Evolutionary conservation across 2,113 vertebrate genomes (phyloP), one percentile per base, ranked within the genome.

Genomic region (Cephalopholis sonnerati): DNA sequence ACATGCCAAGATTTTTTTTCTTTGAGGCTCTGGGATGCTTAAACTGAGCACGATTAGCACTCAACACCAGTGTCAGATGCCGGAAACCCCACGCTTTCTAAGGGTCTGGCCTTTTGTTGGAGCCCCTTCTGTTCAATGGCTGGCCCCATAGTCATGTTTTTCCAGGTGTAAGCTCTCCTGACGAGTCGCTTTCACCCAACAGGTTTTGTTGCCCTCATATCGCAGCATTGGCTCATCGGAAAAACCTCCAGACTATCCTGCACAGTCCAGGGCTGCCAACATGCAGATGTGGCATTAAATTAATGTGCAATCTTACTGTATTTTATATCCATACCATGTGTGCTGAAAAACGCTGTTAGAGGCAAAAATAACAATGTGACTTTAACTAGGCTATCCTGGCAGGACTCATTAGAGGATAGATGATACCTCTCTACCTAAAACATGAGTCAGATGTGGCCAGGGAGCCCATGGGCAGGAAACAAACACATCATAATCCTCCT

Each of bases 401-500:
- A 86, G 74, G 66, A 74, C 66, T 82, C 85, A 91, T 90, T 89
- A 89, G 62, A 61, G 74, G 74, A 84, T 44, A 76, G 77, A 82
- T 77, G 61, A 87, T 81, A 81, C 69, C 80, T 79, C 72, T 71
- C 79, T 63, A 81, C 69, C 77, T 70, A 89, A 87, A 89, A 84
- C 67, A 79, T 71, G 75, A 92, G 81, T 90, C 84, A 89, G 83
- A 90, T 81, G 75, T 87, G 85, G 77, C 82, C 51, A 64, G 73
- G 74, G 76, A 90, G 85, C 77, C 85, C 57, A 80, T 64, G 67
- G 89, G 86, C 81, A 84, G 85, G 84, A 89, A 74, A 85, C 79
- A 90, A 91, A 84, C 86, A 83, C 83, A 92, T 89, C 79, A 91
- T 87, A 82, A 90, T 84, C 84, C 72, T 86, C 77, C 77, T 81